Evolutionary conservation across 2,888 invertebrate species (phyloP), one percentile per base, ranked within the genome.

Genomic region (Dicycla oo): DNA sequence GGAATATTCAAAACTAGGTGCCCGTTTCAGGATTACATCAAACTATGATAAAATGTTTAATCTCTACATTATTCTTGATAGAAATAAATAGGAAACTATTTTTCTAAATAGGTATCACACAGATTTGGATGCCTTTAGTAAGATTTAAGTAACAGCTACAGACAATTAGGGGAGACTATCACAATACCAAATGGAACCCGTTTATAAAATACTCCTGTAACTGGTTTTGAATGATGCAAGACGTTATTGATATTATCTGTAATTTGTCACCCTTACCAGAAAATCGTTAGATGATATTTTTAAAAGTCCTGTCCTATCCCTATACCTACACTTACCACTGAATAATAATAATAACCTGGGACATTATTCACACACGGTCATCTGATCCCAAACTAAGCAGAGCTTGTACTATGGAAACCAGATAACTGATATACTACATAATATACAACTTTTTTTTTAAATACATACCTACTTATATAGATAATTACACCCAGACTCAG

Each of bases 131-230:
- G 34, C 34, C 34, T 34, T 71, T 45, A 2, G 11, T 40, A 58
- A 49, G 11, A 58, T 30, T 1, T 7, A 15, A 26, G 18, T 26
- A 11, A 13, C 23, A 7, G 4, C 15, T 2, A 10, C 11, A 26
- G 2, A 20, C 13, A 13, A 15, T 30, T 47, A 75, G 30, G 72
- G 66, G 23, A 47, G 45, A 65, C 1, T 15, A 26, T 30, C 23
- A 30, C 40, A 76, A 76, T 67, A 11, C 15, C n/a, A 4, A 11
- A 73, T 6, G 7, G 18, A 77, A 57, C 49, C 18, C 6, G 69
- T 23, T 69, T 51, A n/a, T 30, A n/a, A 23, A 23, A 57, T 47
- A 18, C 7, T 1, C 4, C n/a, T 15, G 13, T 23, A 43, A 77
- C 69, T 38, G 57, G 49, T 73, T 77, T 15, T 51, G 30, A 77